Base-by-base conservation (phyloP, 2,113 vertebrate species). In the Seriola aureovittata region DNA sequence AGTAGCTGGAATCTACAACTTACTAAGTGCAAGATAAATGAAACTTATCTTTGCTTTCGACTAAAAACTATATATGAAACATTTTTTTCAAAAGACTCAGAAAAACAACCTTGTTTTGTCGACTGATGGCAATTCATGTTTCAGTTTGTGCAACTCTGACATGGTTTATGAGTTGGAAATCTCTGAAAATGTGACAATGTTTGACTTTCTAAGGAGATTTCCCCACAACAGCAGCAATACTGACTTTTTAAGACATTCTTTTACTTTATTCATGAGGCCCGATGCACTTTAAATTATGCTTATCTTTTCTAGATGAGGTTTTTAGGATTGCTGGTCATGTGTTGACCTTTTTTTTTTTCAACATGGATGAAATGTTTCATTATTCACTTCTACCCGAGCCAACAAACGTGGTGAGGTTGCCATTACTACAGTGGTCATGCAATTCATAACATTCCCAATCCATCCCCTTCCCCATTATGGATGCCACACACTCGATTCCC, bases 301-400 rank as follows among this genome's bases (percentile, higher is more conserved):
- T 5, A 57, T 76, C 73, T 60, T 40, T n/a, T 44, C 23, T 38
- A 55, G 65, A 76, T 58, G 11, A 40, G 1, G 23, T 64, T 82
- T 79, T 38, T 5, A 50, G 21, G 11, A 71, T 40, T 72, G 44
- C 19, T 23, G 16, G 7, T 36, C 32, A 60, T n/a, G 68, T 12
- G 2, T 8, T 76, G 72, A 80, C 77, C 23, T 2, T 42, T 80
- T 82, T 78, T 78, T 63, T 4, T 64, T 72, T 79, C 12, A 52
- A 62, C 38, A 81, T 46, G 4, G 8, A 75, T 57, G 16, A 81
- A 85, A 72, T n/a, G 11, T 36, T 81, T 80, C 42, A 64, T 78
- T 62, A 48, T 58, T 78, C 42, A 78, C 32, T 59, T 44, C 23
- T 3, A 71, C 17, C 14, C 9, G 3, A 36, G 16, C 60, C 3